A percentile compares a stretch with the other conserved stretches of the same genome.
Evolutionary conservation across 2,888 invertebrate genomes (phyloP).

Genomic region (Eurytoma californica): DNA sequence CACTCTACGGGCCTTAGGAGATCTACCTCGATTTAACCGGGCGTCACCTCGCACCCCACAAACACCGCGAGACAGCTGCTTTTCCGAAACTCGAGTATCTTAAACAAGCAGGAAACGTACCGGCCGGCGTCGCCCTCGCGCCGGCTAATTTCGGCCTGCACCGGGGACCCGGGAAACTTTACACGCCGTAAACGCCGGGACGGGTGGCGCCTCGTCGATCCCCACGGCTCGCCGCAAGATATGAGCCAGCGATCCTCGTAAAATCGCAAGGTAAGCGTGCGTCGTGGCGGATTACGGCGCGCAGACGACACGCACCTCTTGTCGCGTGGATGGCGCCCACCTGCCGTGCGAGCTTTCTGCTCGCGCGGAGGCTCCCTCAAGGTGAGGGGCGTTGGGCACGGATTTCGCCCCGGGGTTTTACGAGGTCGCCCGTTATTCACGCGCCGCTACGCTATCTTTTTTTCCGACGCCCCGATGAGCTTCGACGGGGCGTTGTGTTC

Average conservation of each 20-base stretch:
- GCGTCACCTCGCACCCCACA: no score
- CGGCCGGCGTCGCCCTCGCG: no score
- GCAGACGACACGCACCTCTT: constrained; percentile 1
- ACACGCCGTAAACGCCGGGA: constrained; percentile 10
- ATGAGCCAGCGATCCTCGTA: constrained; percentile 33
- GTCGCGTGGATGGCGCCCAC: not conserved
- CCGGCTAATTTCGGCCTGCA: constrained; percentile 2
- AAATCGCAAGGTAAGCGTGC: constrained; percentile 46
- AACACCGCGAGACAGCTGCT: no score
- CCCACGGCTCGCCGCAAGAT: constrained; percentile 9
- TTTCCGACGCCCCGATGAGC: no score
- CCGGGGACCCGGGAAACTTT: constrained; percentile 8
- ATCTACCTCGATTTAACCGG: no score
- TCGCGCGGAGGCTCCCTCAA: no score
- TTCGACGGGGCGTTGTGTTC: not conserved
- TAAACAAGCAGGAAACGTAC: no score
- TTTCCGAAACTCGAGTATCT: not conserved
- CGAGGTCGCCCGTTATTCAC: not conserved
- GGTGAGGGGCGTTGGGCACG: no score
- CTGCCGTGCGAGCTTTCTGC: not conserved
- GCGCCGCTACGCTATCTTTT: not conserved
- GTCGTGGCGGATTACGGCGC: not conserved
- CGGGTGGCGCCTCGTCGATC: not conserved
- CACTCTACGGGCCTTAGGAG: no score
- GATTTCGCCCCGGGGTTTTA: no score